Conservation (phyloP, 2,797 vertebrate genomes). For the Pantherophis vulpinus region DNA sequence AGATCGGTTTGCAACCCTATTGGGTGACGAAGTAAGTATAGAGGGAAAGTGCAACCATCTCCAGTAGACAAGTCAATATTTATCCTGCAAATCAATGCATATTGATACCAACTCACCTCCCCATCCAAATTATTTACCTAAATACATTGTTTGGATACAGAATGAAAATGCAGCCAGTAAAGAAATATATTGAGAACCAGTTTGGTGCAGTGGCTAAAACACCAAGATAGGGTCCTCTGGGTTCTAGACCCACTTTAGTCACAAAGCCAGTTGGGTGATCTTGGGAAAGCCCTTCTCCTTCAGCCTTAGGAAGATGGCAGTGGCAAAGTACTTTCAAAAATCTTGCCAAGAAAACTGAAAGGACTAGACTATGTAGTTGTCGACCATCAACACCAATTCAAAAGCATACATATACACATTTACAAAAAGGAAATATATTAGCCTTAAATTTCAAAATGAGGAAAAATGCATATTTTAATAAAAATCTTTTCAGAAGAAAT, state of each 20-base stretch:
- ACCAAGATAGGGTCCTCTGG: not conserved
- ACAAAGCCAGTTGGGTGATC: not conserved
- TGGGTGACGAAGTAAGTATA: conserved; percentile 74
- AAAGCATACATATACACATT: conserved; percentile 48
- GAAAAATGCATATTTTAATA: conserved; percentile 24
- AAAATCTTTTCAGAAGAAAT: conserved; percentile 34
- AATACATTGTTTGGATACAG: conserved; percentile 53
- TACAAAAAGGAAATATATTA: conserved; percentile 53
- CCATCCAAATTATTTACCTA: conserved; percentile 65
- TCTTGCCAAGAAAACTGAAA: not conserved
- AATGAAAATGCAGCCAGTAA: conserved; percentile 53
- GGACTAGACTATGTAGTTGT: not conserved
- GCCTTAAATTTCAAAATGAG: conserved; percentile 53
- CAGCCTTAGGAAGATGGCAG: not conserved
- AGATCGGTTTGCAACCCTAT: conserved; percentile 75
- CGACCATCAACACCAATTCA: not conserved
- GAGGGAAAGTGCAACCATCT: conserved; percentile 71
- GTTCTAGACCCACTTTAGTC: not conserved
- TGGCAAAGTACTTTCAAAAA: not conserved
- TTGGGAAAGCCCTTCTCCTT: not conserved
- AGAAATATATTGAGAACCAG: conserved; percentile 46
- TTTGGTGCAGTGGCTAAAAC: not conserved
- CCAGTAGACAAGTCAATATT: conserved; percentile 67
- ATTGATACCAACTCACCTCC: conserved; percentile 65
- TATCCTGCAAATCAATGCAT: conserved; percentile 73